phyloP scores from a whole-genome alignment of 2,888 invertebrate genomes.

The Autographa pulchrina region DNA sequence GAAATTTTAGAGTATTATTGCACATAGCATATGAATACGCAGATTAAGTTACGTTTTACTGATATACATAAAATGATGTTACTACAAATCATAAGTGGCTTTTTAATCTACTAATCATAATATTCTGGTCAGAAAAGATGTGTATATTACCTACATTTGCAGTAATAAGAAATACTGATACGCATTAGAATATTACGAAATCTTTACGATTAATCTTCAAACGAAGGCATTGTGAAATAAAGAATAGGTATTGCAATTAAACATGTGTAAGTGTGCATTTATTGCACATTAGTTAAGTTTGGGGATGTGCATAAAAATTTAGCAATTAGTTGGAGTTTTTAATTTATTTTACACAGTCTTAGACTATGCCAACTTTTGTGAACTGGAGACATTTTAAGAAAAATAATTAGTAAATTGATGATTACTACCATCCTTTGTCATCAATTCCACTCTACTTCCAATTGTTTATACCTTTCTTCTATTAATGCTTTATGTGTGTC shows the following conservation, averaged over 20 bases:
- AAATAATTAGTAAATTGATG: too few relatives aligned
- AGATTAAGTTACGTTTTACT: too few relatives aligned
- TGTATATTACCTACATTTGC: slow-evolving; percentile 1
- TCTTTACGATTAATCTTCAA: slow-evolving; percentile 6
- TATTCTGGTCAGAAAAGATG: not conserved
- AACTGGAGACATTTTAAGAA: too few relatives aligned
- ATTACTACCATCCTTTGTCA: too few relatives aligned
- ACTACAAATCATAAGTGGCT: slow-evolving; percentile 1
- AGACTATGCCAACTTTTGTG: too few relatives aligned
- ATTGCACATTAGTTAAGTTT: not conserved
- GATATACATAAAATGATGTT: not conserved
- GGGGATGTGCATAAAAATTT: not conserved
- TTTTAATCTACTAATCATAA: slow-evolving; percentile 4
- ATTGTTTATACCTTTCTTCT: too few relatives aligned
- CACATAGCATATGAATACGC: not conserved
- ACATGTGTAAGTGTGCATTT: not conserved
- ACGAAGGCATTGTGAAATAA: slow-evolving; percentile 1
- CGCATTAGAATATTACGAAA: not conserved
- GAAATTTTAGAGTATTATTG: not conserved
- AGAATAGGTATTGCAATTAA: slow-evolving; percentile 1
- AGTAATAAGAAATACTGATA: slow-evolving; percentile 6
- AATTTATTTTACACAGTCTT: too few relatives aligned
- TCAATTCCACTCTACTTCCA: too few relatives aligned
- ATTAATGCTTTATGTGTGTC: too few relatives aligned
- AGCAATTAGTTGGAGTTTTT: too few relatives aligned